Evolutionary conservation across 2,888 invertebrate species (phyloP), one percentile per base, ranked within the genome.

Genomic region (Pseudanteris insignis): DNA sequence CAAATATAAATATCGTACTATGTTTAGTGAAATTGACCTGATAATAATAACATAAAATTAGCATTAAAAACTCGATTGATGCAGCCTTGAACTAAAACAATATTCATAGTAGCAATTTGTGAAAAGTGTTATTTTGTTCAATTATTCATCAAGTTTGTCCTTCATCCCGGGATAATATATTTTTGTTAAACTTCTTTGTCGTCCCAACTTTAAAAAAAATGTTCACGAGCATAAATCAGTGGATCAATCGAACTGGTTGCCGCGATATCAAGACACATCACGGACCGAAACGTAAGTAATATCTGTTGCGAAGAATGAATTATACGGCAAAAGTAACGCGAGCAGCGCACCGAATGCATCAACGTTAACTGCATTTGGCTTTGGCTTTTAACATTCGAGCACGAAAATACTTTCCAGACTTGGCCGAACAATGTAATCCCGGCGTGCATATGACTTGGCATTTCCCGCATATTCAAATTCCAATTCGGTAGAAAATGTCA

Each of bases 401-500:
- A 36, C 24, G 51, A 51, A 51, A 41, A 28, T 18, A 18, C 18
- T 34, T 36, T 41, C 12, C 10, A 34, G 24, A 7, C 10, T 33
- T 10, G 2, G 30, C 8, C 7, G 30, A 36, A 34, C 41, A 34
- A 43, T 53, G 36, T 36, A 7, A 12, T 29, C 25, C 15, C 7
- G 26, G 28, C 12, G 41, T 29, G 41, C 30, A 21, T 25, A 38
- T 1, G 12, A 11, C 11, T 9, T 44, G 53, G 41, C 53, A 44
- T 53, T 53, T 53, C 12, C 37, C 30, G 26, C 13, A 13, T 25
- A 25, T 48, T 50, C 40, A 21, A 43, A 43, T 41, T 11, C 34
- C 13, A 40, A 12, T 40, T 43, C 32, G 21, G 15, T 29, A 26
- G 51, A 30, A 51, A 43, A 51, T 51, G 51, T 51, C 43, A 41